Evolutionary conservation across 2,797 vertebrate genomes (phyloP).

Genomic region (Heteromormyrus szaboi): DNA sequence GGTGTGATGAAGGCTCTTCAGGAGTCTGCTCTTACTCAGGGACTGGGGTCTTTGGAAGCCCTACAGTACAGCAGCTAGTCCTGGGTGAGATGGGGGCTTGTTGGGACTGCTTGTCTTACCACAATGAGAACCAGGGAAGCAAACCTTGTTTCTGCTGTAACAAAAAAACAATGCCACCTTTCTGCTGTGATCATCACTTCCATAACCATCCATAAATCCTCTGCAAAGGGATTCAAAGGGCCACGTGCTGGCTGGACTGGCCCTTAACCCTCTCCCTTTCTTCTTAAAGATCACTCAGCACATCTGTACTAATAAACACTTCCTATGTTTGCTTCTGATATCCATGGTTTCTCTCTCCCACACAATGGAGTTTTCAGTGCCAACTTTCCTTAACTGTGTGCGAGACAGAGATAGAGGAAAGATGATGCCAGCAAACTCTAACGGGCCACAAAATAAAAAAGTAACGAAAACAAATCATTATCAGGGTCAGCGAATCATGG

Average conservation of each 20-base stretch:
- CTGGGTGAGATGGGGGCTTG: background rate
- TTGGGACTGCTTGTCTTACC: background rate
- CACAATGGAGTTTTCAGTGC: slow-evolving; percentile 13
- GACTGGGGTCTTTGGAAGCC: background rate
- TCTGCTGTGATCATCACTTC: background rate
- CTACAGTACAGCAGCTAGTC: background rate
- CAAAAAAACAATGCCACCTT: background rate
- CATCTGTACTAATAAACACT: slow-evolving; percentile 14
- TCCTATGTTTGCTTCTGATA: slow-evolving; percentile 1
- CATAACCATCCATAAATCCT: background rate
- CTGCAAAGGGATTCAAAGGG: background rate
- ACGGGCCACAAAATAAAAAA: background rate
- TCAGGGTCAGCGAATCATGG: background rate
- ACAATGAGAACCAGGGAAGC: background rate
- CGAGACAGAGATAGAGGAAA: background rate
- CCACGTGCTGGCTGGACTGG: background rate
- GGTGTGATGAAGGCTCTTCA: background rate
- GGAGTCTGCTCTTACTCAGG: background rate
- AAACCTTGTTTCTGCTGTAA: background rate
- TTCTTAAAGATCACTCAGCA: background rate
- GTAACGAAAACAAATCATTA: background rate
- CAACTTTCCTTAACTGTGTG: slow-evolving; percentile 1
- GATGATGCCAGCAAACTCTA: background rate
- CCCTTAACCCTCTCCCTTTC: background rate
- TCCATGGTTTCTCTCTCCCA: background rate